These are phyloP conservation scores for Mirounga angustirostris DNA, from an alignment of 2,113 vertebrate genomes.

Conservation along the genomic window DNA sequence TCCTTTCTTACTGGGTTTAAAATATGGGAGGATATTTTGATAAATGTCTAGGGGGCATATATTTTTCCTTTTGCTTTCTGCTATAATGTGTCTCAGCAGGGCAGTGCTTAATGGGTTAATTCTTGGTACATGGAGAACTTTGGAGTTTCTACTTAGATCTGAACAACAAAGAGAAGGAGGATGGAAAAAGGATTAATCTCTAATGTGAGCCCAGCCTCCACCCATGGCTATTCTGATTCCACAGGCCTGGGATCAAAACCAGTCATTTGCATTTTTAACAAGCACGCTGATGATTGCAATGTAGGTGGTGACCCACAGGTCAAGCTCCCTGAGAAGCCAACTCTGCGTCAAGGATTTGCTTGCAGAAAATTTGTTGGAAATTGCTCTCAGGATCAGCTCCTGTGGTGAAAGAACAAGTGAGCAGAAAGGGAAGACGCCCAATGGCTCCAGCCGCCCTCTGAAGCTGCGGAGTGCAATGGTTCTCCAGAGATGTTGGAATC, in stretches of 20 bases:
- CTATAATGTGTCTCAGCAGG: neutral
- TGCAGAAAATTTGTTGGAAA: neutral
- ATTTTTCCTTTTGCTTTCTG: neutral
- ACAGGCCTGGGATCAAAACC: neutral
- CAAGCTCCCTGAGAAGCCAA: neutral
- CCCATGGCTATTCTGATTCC: neutral
- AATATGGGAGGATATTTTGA: neutral
- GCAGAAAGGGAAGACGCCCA: neutral
- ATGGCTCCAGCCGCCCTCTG: fast-evolving
- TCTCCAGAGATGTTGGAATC: neutral
- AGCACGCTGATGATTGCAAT: neutral
- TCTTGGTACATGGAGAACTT: neutral
- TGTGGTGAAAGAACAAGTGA: fast-evolving
- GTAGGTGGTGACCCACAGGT: neutral
- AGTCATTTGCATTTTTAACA: conserved; percentile 18
- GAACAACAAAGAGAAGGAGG: neutral
- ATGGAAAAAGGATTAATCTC: neutral
- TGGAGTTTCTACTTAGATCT: neutral
- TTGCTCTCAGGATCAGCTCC: neutral
- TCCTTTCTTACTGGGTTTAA: neutral
- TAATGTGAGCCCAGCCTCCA: neutral
- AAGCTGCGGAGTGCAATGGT: neutral
- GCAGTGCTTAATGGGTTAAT: neutral
- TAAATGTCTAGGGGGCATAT: neutral
- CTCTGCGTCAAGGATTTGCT: neutral